Evolutionary conservation across 2,888 invertebrate species (phyloP).

Genomic region (Drosophila neotestacea): DNA sequence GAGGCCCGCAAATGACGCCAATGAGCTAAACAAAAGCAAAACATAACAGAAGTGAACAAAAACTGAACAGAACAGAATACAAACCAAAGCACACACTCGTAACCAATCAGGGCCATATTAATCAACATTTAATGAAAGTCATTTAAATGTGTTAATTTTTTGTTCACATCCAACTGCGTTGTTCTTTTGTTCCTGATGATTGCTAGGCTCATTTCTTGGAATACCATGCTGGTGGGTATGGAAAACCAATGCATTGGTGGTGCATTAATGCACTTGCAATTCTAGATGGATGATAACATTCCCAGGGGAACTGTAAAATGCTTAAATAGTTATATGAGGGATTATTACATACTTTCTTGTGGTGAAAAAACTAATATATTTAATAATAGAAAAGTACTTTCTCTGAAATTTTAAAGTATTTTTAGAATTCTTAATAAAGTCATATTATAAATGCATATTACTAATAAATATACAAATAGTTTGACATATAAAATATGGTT

Average conservation of each 20-base stretch:
- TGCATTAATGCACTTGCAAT: background rate
- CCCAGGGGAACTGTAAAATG: background rate
- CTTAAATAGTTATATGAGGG: background rate
- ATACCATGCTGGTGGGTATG: conserved; percentile 9
- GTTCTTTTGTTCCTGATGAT: conserved; percentile 22
- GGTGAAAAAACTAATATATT: background rate
- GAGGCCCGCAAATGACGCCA: conserved; percentile 62
- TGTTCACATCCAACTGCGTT: conserved; percentile 38
- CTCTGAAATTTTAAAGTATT: background rate
- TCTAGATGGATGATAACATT: background rate
- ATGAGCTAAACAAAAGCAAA: conserved; percentile 46
- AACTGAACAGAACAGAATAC: conserved; percentile 12
- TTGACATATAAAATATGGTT: background rate
- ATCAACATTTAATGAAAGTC: conserved; percentile 79
- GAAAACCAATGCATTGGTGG: background rate
- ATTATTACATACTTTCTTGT: background rate
- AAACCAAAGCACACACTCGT: conserved; percentile 49
- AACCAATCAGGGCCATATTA: conserved; percentile 83
- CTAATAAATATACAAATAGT: background rate
- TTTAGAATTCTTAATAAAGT: too few species aligned
- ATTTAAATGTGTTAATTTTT: conserved; percentile 80
- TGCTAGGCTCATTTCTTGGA: conserved; percentile 19
- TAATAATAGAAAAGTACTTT: background rate
- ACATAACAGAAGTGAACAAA: conserved; percentile 1
- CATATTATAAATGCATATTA: too few species aligned